Conservation (phyloP, 1,140 invertebrate species). For the Caenorhabditis inopinata region DNA sequence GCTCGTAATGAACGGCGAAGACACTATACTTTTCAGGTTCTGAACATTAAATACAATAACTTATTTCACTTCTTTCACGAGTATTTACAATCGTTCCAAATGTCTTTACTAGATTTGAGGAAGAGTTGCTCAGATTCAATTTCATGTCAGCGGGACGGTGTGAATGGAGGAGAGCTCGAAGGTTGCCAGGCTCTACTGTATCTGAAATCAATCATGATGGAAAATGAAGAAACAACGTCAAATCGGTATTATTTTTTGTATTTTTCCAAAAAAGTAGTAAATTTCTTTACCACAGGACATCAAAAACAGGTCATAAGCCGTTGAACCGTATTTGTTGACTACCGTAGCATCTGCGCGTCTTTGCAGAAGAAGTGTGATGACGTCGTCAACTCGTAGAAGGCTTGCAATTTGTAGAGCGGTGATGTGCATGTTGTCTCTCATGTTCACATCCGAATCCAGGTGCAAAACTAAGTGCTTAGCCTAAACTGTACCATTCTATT, state of each 20-base stretch:
- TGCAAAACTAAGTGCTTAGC: neutral
- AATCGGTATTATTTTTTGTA: too few species aligned
- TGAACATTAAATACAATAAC: neutral
- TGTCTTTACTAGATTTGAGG: neutral
- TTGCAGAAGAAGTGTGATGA: neutral
- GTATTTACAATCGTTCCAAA: neutral
- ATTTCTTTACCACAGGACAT: conserved; percentile 5
- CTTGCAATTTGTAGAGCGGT: neutral
- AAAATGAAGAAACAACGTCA: too few species aligned
- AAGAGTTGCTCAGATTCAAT: neutral
- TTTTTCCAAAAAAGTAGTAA: neutral
- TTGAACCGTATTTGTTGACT: neutral
- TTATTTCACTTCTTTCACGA: neutral
- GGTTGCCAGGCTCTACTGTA: neutral
- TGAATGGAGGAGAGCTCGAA: neutral
- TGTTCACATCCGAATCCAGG: neutral
- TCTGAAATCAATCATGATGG: neutral
- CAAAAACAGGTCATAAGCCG: conserved; percentile 4
- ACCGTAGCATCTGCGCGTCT: neutral
- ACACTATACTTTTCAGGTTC: neutral
- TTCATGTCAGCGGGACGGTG: neutral
- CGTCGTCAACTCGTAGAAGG: neutral
- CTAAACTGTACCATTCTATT: neutral
- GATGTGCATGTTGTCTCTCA: neutral
- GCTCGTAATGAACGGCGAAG: neutral